Evolutionary conservation across 2,113 vertebrate species (phyloP), one percentile per base, ranked within the genome.

Genomic region (Hystrix brachyura): DNA sequence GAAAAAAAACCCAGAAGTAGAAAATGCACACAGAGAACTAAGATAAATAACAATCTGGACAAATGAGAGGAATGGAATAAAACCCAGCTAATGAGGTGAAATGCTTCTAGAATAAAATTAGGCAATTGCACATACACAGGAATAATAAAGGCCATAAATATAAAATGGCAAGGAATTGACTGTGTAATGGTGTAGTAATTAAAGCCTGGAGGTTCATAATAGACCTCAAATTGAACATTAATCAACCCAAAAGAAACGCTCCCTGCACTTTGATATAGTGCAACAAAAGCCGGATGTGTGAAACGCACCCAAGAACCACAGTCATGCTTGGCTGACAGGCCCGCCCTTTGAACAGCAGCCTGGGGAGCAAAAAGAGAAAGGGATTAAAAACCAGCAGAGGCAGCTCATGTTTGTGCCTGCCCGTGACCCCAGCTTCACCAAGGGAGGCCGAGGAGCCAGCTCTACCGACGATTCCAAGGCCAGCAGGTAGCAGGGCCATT

Each of bases 71-170:
- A 94, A 95, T 64, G 76, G 92, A 90, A 64, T 72, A 92, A 97
- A 94, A 92, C 27, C 76, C 84, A 72, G 87, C 78, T 96, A 97
- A 97, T 97, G 94, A 97, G 90, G 80, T 88, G 89, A 97, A 97
- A 97, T 94, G 78, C 76, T 94, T 95, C 94, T 94, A 95, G 96
- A 91, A 96, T 53, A 95, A 95, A 97, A 96, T 92, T 51, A 97
- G 96, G 92, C 96, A 90, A 93, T 21, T 94, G 92, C 90, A 97
- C 96, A 97, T 78, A 96, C 88, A 87, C 91, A 97, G 81, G 65
- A 87, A 85, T 97, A 97, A 97, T 92, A 97, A 97, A 97, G 93
- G 84, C 84, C 96, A 97, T 98, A 97, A 97, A 98, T 98, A 97
- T 91, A 96, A 98, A 96, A 96, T 96, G 96, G 96, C 97, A 97